Evolutionary conservation across 2,888 invertebrate genomes (phyloP), one percentile per base, ranked within the genome.

Genomic region (Heliconius ethilla): DNA sequence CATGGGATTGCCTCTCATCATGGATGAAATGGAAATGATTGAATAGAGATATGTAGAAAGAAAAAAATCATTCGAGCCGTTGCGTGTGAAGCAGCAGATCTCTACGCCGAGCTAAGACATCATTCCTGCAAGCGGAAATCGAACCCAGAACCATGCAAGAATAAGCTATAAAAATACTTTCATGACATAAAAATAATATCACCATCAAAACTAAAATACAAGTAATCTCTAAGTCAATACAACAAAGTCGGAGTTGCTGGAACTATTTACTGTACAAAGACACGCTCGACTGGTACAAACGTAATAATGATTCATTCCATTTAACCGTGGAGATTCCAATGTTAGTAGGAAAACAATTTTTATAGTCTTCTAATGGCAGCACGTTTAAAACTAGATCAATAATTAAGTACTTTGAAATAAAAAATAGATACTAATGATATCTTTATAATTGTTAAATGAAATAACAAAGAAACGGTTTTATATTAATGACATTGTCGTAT

Each of bases 281-380:
- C 72, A 78, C 74, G 79, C 76, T 83, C 82, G 81, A 82, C 78
- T 65, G 79, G 75, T 81, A 81, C 78, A 73, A 79, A 18, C 74
- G n/a, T n/a, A n/a, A 78, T 80, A 82, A 83, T 84, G 83, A 82
- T 81, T 83, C 84, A 83, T 80, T 67, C 76, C 79, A 81, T 82
- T 82, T 81, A 81, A 75, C 78, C 69, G 70, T 76, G 70, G 79
- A 80, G 81, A 82, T 81, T 82, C 82, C 82, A 74, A 59, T 3
- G 10, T 55, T 55, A 29, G 29, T 59, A 33, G 33, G 33, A 70
- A 72, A 59, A 59, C 7, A 72, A n/a, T 59, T 72, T 72, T 72
- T 72, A 72, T 33, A n/a, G 59, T 15, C 29, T 33, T n/a, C 59
- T 72, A 55, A 72, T 69, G 67, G 13, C 25, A 40, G 67, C 4